Evolutionary conservation across 2,888 invertebrate genomes (phyloP).

Genomic region (Pammene fasciana): DNA sequence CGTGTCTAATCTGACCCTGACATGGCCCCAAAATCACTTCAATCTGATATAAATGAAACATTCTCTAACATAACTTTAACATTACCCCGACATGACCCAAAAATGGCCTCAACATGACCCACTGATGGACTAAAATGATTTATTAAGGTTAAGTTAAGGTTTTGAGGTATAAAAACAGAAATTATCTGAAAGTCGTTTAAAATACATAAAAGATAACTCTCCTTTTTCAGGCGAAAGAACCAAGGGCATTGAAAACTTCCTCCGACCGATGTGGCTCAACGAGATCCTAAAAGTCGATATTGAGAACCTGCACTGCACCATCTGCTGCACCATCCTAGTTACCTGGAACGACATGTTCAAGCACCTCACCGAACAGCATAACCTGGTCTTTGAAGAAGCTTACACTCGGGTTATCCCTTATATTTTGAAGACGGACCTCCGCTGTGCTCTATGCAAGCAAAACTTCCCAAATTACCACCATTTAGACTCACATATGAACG

Average conservation of each 20-base stretch:
- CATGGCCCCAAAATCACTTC: background rate
- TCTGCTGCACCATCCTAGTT: conserved; percentile 50
- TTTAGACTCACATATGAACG: conserved; percentile 69
- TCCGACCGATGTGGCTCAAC: conserved; percentile 61
- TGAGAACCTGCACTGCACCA: conserved; percentile 55
- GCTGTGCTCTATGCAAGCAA: conserved; percentile 61
- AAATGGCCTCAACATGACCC: too few species aligned
- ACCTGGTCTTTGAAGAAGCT: conserved; percentile 53
- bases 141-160: too few species aligned
- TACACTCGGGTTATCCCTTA: conserved; percentile 63
- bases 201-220: background rate
- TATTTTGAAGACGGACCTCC: conserved; percentile 46
- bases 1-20: conserved; percentile 42
- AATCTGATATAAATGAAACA: too few species aligned
- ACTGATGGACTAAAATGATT: too few species aligned
- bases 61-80: too few species aligned
- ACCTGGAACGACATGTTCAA: conserved; percentile 63
- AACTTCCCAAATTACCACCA: conserved; percentile 53
- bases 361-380: conserved; percentile 58
- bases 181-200: too few species aligned
- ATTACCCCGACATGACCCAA: too few species aligned
- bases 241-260: conserved; percentile 52
- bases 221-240: conserved; percentile 45
- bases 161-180: too few species aligned
- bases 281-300: conserved; percentile 66